Evolutionary conservation across 2,888 invertebrate genomes (phyloP), one percentile per base, ranked within the genome.

Genomic region (Dolomedes plantarius): DNA sequence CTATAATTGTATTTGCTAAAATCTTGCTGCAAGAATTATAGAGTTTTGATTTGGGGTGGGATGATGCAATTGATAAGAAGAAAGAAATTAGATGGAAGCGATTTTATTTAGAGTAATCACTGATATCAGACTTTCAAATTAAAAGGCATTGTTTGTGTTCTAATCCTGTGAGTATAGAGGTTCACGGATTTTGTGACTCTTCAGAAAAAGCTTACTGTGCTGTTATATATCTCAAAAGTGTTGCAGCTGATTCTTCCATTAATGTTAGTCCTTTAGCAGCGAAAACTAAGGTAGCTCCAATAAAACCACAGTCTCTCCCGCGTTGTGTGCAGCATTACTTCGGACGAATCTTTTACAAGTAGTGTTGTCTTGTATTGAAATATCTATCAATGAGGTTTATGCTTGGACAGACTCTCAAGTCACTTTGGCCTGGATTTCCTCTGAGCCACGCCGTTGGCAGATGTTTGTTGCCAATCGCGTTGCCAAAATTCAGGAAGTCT

Each of bases 221-320:
- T 7, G 2, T 16, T 3, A 0, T 75, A 0, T 75, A 65, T 56
- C 7, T 74, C 7, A 56, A 50, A 1, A 3, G 13, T 5, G 19
- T 19, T 23, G 73, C 46, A 1, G n/a, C n/a, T n/a, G n/a, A 41
- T 23, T 13, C n/a, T n/a, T n/a, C 11, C 1, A n/a, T 0, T 11
- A 13, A 27, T 6, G 7, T 9, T 1, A 16, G 23, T 6, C 79
- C 89, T 1, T 31, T 89, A 3, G 56, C 75, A 28, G 50, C 87
- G 1, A 90, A 90, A 83, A 78, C 88, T 5, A 36, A 88, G 31
- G 89, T 90, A 3, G 88, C 89, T 13, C 89, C 89, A n/a, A 9
- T 89, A 0, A 89, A 89, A 67, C 50, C 64, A 0, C 28, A 88
- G 0, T 83, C 89, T 1, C 31, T 90, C 1, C 89, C 90, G 89